Evolutionary conservation across 2,888 invertebrate genomes (phyloP).

Genomic region (Hipparchia semele): DNA sequence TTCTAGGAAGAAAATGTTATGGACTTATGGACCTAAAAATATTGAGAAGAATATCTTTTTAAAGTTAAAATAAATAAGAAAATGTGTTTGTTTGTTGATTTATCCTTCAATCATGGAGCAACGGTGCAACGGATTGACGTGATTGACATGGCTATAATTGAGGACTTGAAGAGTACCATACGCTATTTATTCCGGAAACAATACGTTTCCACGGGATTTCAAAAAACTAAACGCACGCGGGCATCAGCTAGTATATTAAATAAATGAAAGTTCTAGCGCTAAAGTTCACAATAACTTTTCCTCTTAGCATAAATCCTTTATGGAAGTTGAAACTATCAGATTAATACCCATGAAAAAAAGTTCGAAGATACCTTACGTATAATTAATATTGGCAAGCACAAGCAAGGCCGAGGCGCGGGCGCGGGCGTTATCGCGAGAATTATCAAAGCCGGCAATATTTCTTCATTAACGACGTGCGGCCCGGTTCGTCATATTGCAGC

Average conservation of each 20-base stretch:
- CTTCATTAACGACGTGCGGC: conserved; percentile 70
- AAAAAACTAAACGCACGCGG: too few species aligned
- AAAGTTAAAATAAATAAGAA: not conserved
- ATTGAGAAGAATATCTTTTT: not conserved
- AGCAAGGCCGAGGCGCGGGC: conserved; percentile 58
- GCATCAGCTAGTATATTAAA: too few species aligned
- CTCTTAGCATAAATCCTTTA: too few species aligned
- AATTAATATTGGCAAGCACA: conserved; percentile 65
- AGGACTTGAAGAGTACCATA: too few species aligned
- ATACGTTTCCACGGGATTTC: too few species aligned
- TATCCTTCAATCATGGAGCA: too few species aligned
- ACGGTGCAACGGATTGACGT: too few species aligned
- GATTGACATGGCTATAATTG: too few species aligned
- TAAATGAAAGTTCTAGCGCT: too few species aligned
- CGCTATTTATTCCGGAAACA: too few species aligned
- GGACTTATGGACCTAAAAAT: not conserved
- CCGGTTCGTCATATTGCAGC: conserved; percentile 18
- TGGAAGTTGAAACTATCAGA: conserved; percentile 31
- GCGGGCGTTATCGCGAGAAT: conserved; percentile 63
- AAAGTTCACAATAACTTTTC: not conserved
- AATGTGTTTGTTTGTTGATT: not conserved
- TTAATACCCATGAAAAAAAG: conserved; percentile 40
- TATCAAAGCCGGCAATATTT: conserved; percentile 77
- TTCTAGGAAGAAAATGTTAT: not conserved
- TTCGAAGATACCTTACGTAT: conserved; percentile 47